These are phyloP conservation scores for Rhodophaea formosa DNA, from an alignment of 2,888 invertebrate genomes.

Conservation along the genomic window DNA sequence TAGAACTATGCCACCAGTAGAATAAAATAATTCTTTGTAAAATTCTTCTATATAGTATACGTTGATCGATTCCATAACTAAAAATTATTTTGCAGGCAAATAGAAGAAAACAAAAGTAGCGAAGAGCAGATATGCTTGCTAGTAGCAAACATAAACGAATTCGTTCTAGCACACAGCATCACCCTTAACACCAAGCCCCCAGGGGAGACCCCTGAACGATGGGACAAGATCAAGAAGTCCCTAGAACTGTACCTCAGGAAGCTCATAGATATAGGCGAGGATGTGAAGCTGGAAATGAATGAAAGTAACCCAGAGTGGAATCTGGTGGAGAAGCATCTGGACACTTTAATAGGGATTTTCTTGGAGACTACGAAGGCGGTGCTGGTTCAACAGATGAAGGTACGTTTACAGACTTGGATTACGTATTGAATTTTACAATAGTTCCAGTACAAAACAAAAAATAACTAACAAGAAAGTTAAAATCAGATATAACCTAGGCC, in stretches of 20 bases:
- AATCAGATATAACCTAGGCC: no score
- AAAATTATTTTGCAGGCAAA: conserved; percentile 54
- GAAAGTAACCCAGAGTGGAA: conserved; percentile 66
- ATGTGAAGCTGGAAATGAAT: conserved; percentile 72
- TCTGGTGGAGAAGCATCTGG: conserved; percentile 65
- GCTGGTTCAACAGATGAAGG: conserved; percentile 81
- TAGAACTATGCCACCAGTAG: no score
- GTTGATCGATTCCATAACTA: neutral
- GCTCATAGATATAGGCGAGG: conserved; percentile 72
- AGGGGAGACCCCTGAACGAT: conserved; percentile 71
- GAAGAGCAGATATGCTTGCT: conserved; percentile 75
- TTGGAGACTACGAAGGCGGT: conserved; percentile 81
- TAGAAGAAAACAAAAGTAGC: conserved; percentile 51
- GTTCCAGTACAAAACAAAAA: no score
- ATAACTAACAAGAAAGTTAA: no score
- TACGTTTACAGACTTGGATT: conserved; percentile 35
- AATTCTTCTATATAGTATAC: no score
- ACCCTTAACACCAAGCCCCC: conserved; percentile 74
- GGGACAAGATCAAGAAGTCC: conserved; percentile 75
- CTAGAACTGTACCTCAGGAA: conserved; percentile 71
- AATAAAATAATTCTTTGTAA: no score
- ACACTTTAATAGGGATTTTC: conserved; percentile 78
- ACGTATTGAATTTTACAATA: no score
- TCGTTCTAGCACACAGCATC: conserved; percentile 77
- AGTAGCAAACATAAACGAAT: conserved; percentile 80